Evolutionary conservation across 1,140 invertebrate genomes (phyloP).

Genomic region (Pollicipes pollicipes): DNA sequence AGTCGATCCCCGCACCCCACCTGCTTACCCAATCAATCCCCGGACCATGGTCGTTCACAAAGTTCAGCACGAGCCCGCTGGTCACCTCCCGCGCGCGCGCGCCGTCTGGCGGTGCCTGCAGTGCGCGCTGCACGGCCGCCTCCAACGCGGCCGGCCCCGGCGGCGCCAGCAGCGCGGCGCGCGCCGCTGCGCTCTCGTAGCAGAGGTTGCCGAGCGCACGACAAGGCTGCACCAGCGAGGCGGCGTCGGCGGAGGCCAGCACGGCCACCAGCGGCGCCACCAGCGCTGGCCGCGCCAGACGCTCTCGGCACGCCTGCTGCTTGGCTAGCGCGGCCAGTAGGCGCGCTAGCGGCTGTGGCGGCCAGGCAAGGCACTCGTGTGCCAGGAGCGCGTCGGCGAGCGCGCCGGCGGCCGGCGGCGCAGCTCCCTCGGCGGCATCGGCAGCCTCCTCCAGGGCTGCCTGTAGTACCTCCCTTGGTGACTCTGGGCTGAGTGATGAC

Average conservation of each 20-base stretch:
- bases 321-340: not conserved
- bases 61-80: not conserved
- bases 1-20: not conserved
- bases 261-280: not conserved
- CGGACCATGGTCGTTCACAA: not conserved
- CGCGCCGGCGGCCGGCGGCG: too few relatives aligned
- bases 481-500: not conserved
- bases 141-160: not conserved
- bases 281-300: not conserved
- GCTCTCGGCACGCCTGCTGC: not conserved
- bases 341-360: too few relatives aligned
- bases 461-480: not conserved
- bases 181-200: not conserved
- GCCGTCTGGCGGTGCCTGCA: not conserved
- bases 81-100: not conserved
- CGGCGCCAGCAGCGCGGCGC: not conserved
- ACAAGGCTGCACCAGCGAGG: not conserved
- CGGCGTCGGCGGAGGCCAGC: not conserved
- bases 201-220: not conserved
- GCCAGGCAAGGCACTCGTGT: not conserved
- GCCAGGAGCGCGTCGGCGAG: not conserved
- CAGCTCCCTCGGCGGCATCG: not conserved
- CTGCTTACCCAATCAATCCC: not conserved
- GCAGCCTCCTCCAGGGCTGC: not conserved
- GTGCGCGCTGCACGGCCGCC: not conserved